Percentiles rank a stretch among this genome's conserved stretches.
Evolutionary conservation across 2,888 invertebrate genomes (phyloP).

Genomic region (Didymodactylos carnosus): DNA sequence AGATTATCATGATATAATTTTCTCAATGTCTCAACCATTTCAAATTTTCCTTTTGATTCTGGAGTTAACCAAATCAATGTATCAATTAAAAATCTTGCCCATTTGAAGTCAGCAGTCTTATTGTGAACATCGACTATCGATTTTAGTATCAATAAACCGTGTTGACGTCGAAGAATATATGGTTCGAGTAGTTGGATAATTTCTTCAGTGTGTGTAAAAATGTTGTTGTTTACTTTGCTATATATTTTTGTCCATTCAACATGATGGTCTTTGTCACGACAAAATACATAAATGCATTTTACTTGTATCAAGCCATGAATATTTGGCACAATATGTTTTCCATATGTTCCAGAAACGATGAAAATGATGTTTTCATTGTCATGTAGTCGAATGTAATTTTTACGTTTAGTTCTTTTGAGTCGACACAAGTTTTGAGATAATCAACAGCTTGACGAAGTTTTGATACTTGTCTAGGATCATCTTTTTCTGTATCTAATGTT

Average conservation of each 20-base stretch:
- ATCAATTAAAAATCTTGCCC: neutral
- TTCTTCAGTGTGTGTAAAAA: neutral
- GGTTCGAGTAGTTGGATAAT: neutral
- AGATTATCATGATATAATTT: neutral
- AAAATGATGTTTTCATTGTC: neutral
- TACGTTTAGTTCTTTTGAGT: neutral
- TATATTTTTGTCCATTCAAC: neutral
- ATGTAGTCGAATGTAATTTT: neutral
- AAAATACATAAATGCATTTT: neutral
- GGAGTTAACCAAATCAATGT: neutral
- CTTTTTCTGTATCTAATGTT: neutral
- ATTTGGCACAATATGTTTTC: neutral
- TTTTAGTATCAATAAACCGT: neutral
- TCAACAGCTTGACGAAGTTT: neutral
- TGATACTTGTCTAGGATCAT: neutral
- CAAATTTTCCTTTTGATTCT: neutral
- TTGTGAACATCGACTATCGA: neutral
- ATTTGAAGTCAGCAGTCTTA: neutral
- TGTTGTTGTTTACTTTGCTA: neutral
- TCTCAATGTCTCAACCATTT: neutral
- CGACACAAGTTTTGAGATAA: neutral
- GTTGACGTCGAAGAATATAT: neutral
- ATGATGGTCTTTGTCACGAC: neutral
- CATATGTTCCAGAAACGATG: neutral
- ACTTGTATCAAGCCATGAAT: neutral